These are phyloP conservation scores for Pseudococcus longispinus DNA, from an alignment of 2,888 invertebrate species.

Conservation along the genomic window DNA sequence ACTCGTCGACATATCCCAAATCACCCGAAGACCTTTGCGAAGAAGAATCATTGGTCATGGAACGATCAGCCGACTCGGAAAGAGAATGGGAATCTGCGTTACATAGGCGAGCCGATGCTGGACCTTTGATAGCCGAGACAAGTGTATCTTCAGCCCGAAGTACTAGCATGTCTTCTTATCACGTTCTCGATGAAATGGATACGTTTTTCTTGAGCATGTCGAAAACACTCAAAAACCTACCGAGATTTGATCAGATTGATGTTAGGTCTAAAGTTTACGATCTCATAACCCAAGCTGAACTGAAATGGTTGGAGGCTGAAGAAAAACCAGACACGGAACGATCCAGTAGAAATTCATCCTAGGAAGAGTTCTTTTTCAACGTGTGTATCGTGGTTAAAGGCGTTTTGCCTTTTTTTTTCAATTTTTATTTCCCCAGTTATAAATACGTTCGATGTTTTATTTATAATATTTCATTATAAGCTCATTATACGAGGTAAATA, in stretches of 20 bases:
- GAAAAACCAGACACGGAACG: background rate
- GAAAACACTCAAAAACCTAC: constrained; percentile 49
- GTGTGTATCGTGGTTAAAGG: no score
- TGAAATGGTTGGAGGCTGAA: background rate
- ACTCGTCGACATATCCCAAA: background rate
- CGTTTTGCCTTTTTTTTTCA: no score
- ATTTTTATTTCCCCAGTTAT: no score
- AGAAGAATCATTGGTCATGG: constrained; percentile 15
- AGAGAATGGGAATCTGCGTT: background rate
- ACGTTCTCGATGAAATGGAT: constrained; percentile 48
- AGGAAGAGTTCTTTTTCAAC: background rate
- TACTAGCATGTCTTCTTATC: background rate
- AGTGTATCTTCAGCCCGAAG: background rate
- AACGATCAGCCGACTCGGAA: background rate
- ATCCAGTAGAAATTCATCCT: background rate
- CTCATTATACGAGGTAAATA: no score
- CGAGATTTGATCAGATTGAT: constrained; percentile 34
- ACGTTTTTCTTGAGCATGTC: constrained; percentile 55
- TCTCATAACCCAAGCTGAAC: constrained; percentile 37
- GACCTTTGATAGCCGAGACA: background rate
- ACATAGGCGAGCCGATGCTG: background rate
- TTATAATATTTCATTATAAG: no score
- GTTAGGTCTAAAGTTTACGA: constrained; percentile 46
- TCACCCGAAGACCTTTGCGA: constrained; percentile 14
- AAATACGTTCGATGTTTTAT: no score